Base-by-base conservation (phyloP, 2,888 invertebrate species). In the Diarsia mendica region DNA sequence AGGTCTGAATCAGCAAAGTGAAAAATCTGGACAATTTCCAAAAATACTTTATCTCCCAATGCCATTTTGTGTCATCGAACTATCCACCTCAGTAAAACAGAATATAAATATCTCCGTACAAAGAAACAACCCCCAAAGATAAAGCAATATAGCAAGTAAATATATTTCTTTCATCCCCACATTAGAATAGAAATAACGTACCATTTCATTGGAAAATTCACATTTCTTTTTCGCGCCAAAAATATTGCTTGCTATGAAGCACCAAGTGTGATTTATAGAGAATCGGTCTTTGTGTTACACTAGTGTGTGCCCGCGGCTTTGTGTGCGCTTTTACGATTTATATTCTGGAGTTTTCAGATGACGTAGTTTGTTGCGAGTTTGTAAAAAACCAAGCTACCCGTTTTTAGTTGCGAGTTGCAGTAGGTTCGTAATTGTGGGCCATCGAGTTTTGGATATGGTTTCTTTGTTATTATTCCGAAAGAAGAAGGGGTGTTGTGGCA, bases 131-230 rank as follows among this genome's bases (percentile, higher is more conserved):
- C 23, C n/a, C 55, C 23, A 23, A 66, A 72, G 65, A 78, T 77
- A 77, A 71, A 63, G 44, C 44, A 44, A 60, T n/a, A n/a, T n/a
- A 60, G 60, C 53, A 67, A 84, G 72, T 83, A 85, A 77, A 81
- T 85, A 81, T 79, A 75, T 87, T 83, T 75, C 71, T 78, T 85
- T 77, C 69, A 77, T 67, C 63, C 67, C 48, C 70, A 74, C 70
- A 87, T 87, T 85, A 87, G 82, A 80, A 86, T 82, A 82, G 84
- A 87, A 86, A 86, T 87, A 85, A 77, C 77, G 84, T 85, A 77
- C 81, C 78, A 82, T 85, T 77, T 80, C 84, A 86, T 87, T 82
- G 86, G 75, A 77, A 81, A 87, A 68, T 85, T 87, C 87, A 82
- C 82, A 85, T 86, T 86, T 87, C 84, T 84, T 87, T 85, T 77